A percentile compares a stretch with the other conserved stretches of the same genome.
These are phyloP conservation scores for Drosophila buzzatii DNA, from an alignment of 2,888 invertebrate genomes.

Conservation along the genomic window DNA sequence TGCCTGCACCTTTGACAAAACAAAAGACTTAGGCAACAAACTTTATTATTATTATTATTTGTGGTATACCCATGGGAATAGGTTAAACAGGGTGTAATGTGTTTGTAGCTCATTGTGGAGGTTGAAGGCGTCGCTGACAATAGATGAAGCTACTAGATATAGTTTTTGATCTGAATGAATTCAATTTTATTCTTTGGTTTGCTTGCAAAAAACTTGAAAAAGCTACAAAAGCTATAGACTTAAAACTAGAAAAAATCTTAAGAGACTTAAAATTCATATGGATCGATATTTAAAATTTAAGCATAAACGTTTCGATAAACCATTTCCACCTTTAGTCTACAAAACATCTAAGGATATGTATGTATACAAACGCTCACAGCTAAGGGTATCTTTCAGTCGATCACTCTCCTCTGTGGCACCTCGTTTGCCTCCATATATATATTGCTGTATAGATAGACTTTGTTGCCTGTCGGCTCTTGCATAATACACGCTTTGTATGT, in stretches of 20 bases:
- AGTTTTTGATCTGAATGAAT: not conserved
- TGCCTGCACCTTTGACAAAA: conserved; percentile 72
- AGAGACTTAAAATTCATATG: not conserved
- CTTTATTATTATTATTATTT: conserved; percentile 53
- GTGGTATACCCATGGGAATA: not conserved
- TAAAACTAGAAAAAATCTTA: not conserved
- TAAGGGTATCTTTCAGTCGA: not conserved
- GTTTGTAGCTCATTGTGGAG: not conserved
- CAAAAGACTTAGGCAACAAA: conserved; percentile 75
- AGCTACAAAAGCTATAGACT: not conserved
- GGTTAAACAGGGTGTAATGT: not conserved
- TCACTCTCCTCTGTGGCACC: not conserved
- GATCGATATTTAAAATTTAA: too few relatives aligned
- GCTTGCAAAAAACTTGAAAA: not conserved
- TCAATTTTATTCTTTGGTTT: not conserved
- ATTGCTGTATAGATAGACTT: conserved; percentile 19
- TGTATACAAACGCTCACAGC: too few relatives aligned
- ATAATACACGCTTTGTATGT: conserved; percentile 59
- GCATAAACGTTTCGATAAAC: too few relatives aligned
- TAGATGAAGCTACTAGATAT: not conserved
- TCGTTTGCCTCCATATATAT: not conserved
- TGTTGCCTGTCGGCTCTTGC: conserved; percentile 51
- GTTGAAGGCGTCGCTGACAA: not conserved
- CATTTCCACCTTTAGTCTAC: not conserved
- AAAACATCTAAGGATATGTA: not conserved